Conservation (phyloP, 2,888 invertebrate species). For the Apamea anceps region DNA sequence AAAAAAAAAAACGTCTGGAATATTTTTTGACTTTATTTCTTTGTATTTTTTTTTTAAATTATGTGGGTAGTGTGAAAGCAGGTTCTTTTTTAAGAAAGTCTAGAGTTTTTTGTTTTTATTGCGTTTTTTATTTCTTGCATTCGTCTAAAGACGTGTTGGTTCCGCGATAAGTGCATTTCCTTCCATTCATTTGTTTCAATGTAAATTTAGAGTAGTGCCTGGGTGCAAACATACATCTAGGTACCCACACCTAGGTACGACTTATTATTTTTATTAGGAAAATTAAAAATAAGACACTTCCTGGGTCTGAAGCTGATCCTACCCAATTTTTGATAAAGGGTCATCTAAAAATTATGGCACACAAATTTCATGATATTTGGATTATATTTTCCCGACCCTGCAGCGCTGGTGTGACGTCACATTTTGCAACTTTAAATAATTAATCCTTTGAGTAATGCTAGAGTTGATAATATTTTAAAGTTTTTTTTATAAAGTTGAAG, state of each 20-base stretch:
- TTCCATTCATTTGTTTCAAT: not conserved
- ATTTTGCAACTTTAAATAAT: not conserved
- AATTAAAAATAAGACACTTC: not conserved
- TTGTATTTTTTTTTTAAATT: conserved; percentile 29
- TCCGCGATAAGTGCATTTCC: not conserved
- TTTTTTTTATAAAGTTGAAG: not conserved
- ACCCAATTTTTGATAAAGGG: not conserved
- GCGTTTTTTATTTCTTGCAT: not conserved
- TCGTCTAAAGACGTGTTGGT: not conserved
- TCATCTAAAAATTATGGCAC: not conserved
- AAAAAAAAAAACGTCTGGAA: conserved; percentile 48
- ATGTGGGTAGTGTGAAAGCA: not conserved
- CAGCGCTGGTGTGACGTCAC: not conserved
- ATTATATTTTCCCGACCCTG: no score
- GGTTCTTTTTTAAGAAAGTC: conserved; percentile 26
- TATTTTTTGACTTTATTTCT: conserved; percentile 43
- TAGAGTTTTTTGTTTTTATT: not conserved
- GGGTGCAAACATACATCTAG: not conserved
- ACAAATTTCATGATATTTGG: not conserved
- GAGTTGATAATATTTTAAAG: not conserved
- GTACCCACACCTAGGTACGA: no score
- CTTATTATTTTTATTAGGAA: not conserved
- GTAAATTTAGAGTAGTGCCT: not conserved
- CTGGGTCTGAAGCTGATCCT: not conserved
- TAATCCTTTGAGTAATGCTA: not conserved